These are phyloP conservation scores for Cyprinodon diabolis DNA, from an alignment of 2,797 vertebrate genomes.

Conservation along the genomic window DNA sequence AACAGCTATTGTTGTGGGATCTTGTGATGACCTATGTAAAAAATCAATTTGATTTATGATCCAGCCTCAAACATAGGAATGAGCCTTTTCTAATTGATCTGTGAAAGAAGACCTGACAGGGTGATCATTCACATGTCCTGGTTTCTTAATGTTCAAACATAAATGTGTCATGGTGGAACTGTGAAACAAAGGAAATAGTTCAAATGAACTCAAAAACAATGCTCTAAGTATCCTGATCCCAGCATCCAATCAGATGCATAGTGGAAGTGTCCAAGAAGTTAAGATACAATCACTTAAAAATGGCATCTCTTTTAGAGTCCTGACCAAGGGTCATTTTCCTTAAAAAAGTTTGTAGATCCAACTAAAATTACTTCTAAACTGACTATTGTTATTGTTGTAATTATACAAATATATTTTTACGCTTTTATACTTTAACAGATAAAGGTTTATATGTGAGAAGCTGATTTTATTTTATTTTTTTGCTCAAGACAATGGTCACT, in stretches of 20 bases:
- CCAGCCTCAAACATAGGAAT: not conserved
- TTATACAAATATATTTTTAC: too few species aligned
- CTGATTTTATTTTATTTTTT: too few species aligned
- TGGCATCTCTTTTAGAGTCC: not conserved
- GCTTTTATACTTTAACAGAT: too few species aligned
- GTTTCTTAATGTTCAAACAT: not conserved
- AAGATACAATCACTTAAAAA: not conserved
- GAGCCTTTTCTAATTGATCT: not conserved
- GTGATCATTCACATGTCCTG: not conserved
- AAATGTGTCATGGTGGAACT: not conserved
- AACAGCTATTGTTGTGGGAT: not conserved
- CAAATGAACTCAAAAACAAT: not conserved
- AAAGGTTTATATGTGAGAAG: too few species aligned
- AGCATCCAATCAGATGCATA: not conserved
- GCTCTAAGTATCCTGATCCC: not conserved
- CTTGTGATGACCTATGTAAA: conserved; percentile 5
- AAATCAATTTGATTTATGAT: conserved; percentile 4
- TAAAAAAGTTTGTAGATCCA: not conserved
- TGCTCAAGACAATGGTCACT: too few species aligned
- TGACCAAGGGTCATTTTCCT: not conserved
- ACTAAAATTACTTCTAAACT: too few species aligned
- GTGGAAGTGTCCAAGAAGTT: not conserved
- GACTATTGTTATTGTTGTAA: too few species aligned
- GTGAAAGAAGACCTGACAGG: not conserved
- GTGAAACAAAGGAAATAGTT: not conserved